A percentile compares a stretch with the other conserved stretches of the same genome.
These are phyloP conservation scores for Pangasius macronema DNA, from an alignment of 2,797 vertebrate species.

Conservation along the genomic window DNA sequence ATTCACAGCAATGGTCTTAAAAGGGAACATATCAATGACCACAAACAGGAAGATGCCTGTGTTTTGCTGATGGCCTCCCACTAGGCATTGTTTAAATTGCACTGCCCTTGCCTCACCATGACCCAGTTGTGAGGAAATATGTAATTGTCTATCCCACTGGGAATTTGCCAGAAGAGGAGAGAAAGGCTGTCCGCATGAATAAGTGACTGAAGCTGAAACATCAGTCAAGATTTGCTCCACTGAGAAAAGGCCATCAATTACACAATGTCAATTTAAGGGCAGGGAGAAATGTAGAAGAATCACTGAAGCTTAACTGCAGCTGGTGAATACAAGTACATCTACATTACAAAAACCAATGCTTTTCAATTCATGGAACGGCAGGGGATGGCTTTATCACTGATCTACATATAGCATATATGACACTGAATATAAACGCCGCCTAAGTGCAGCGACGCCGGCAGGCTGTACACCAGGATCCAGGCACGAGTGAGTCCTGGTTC, in stretches of 20 bases:
- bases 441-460: neutral
- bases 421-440: neutral
- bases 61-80: conserved; percentile 47
- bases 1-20: conserved; percentile 15
- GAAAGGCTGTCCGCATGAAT: conserved; percentile 41
- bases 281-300: conserved; percentile 4
- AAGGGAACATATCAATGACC: neutral
- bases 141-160: conserved; percentile 48
- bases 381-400: neutral
- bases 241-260: conserved; percentile 26
- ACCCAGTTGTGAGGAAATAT: conserved; percentile 50
- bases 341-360: neutral
- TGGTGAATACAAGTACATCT: neutral
- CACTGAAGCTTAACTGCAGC: neutral
- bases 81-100: conserved; percentile 45
- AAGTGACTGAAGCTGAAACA: conserved; percentile 38
- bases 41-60: conserved; percentile 47
- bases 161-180: conserved; percentile 40
- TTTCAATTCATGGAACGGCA: neutral
- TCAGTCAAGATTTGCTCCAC: conserved; percentile 37
- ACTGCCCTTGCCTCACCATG: conserved; percentile 47
- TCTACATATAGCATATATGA: neutral
- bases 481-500: neutral
- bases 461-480: neutral
- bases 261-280: conserved; percentile 20